Conservation (phyloP, 2,797 vertebrate species). For the Gila robusta region DNA sequence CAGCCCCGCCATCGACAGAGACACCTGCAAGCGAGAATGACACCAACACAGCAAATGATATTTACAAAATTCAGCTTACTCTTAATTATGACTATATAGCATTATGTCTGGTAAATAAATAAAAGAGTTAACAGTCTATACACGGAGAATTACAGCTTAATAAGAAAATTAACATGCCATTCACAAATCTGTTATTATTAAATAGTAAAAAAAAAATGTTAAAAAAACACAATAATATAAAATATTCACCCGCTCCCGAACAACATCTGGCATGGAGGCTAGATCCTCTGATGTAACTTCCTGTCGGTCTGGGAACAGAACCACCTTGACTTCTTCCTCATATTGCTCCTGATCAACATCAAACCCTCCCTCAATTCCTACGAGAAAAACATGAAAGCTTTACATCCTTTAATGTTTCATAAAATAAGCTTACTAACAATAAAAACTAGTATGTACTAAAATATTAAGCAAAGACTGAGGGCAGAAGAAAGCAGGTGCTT, state of each 20-base stretch:
- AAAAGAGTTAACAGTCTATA: neutral
- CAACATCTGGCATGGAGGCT: conserved; percentile 88
- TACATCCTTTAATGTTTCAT: neutral
- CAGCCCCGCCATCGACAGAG: conserved; percentile 90
- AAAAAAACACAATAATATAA: neutral
- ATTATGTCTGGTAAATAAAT: neutral
- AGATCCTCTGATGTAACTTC: conserved; percentile 92
- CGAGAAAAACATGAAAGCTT: conserved; percentile 18
- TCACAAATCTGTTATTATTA: neutral
- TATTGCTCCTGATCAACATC: conserved; percentile 95
- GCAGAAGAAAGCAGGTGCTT: conserved; percentile 46
- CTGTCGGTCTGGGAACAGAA: conserved; percentile 93
- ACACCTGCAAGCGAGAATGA: conserved; percentile 80
- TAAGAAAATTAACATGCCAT: neutral
- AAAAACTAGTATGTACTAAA: neutral
- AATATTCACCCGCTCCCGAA: conserved; percentile 91
- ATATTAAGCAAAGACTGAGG: neutral
- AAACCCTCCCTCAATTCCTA: conserved; percentile 96
- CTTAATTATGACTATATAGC: neutral
- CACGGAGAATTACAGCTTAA: neutral
- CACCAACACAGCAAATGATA: neutral
- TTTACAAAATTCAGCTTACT: neutral
- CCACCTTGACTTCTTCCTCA: conserved; percentile 93
- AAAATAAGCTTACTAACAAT: neutral
- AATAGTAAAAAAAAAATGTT: neutral